Conservation (phyloP, 2,113 vertebrate genomes). For the Coreoperca whiteheadi region DNA sequence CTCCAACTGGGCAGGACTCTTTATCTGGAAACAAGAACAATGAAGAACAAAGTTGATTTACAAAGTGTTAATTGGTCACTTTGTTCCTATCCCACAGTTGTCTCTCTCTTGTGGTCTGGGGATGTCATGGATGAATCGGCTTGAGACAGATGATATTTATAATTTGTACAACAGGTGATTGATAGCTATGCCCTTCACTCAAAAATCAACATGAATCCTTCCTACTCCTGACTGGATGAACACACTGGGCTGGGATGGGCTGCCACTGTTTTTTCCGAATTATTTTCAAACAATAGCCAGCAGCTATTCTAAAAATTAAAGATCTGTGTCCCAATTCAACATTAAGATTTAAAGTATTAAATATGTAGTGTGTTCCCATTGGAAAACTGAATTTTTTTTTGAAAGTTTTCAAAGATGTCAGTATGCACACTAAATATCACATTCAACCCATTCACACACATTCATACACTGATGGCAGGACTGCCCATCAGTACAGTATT, state of each 20-base stretch:
- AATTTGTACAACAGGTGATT: neutral
- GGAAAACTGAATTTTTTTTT: too few species aligned
- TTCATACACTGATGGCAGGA: too few species aligned
- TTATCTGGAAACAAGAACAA: slow-evolving; percentile 58
- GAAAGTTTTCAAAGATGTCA: too few species aligned
- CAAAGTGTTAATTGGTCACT: neutral
- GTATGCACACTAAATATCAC: too few species aligned
- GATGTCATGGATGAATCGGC: neutral
- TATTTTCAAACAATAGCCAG: too few species aligned
- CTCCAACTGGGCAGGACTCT: slow-evolving; percentile 13
- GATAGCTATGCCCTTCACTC: neutral
- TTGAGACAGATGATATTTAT: neutral
- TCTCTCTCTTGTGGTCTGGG: neutral
- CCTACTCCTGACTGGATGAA: neutral
- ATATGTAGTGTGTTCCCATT: neutral
- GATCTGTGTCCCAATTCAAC: too few species aligned
- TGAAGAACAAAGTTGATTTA: neutral
- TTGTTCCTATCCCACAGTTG: neutral
- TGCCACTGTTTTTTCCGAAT: too few species aligned
- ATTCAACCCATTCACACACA: too few species aligned
- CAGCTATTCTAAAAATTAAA: too few species aligned
- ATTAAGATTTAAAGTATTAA: neutral
- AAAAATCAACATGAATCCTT: neutral
- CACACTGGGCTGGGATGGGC: neutral
- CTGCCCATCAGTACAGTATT: too few species aligned